Percentiles rank a stretch among this genome's conserved stretches.
Evolutionary conservation across 2,797 vertebrate species (phyloP).

Genomic region (Prunella strophiata): DNA sequence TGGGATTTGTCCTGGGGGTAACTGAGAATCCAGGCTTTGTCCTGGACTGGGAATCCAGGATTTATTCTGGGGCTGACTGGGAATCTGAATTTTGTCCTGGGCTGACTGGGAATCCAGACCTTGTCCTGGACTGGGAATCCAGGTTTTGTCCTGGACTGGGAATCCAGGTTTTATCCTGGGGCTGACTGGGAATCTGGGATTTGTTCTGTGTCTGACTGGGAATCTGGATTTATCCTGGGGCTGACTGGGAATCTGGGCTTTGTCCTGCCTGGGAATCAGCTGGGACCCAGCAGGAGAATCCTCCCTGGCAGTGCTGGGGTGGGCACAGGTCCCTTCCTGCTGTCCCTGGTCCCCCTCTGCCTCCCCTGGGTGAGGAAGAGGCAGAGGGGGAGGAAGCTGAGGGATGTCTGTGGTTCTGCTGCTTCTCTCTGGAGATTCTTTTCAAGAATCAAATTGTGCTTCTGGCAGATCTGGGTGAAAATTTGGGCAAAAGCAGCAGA

Average conservation of each 20-base stretch:
- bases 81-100: too few species aligned
- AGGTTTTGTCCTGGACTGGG: not conserved
- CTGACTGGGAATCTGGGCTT: not conserved
- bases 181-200: not conserved
- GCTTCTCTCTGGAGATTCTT: not conserved
- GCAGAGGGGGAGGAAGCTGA: not conserved
- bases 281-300: not conserved
- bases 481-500: not conserved
- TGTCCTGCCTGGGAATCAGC: not conserved
- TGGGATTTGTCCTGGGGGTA: not conserved
- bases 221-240: fast-evolving
- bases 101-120: too few species aligned
- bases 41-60: too few species aligned
- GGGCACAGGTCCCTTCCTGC: not conserved
- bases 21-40: too few species aligned
- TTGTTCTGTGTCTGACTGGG: not conserved
- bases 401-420: not conserved
- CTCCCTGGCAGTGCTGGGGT: not conserved
- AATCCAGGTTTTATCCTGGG: not conserved
- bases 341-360: not conserved
- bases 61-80: too few species aligned
- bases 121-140: not conserved
- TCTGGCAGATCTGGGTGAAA: not conserved
- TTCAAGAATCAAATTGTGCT: not conserved
- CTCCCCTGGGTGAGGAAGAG: not conserved